phyloP scores from a whole-genome alignment of 2,888 invertebrate genomes.

The Micoletzkya japonica region DNA sequence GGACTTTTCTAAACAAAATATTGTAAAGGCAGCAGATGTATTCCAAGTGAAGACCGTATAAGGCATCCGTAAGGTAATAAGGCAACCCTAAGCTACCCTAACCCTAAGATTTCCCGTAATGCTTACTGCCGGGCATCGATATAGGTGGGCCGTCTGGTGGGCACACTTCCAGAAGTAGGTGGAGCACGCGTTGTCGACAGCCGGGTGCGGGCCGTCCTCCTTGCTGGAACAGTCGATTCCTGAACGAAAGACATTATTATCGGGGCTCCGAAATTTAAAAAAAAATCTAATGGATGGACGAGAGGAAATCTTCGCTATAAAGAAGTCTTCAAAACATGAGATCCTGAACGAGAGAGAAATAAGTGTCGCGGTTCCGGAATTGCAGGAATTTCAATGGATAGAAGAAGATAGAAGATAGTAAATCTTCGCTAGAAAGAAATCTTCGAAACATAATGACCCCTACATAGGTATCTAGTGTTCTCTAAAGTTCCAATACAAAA shows the following conservation, averaged over 20 bases:
- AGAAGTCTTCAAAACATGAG: too few species aligned
- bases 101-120: background rate
- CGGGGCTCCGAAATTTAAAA: background rate
- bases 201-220: constrained; percentile 7
- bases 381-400: too few species aligned
- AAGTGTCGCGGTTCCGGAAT: too few species aligned
- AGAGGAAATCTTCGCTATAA: too few species aligned
- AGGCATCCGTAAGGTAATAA: background rate
- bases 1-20: too few species aligned
- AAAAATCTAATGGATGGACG: too few species aligned
- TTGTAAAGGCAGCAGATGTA: too few species aligned
- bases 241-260: background rate
- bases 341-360: too few species aligned
- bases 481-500: too few species aligned
- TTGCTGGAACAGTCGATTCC: constrained; percentile 18
- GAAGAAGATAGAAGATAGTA: too few species aligned
- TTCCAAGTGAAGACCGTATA: background rate
- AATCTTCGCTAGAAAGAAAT: background rate
- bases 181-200: constrained; percentile 18
- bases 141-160: constrained; percentile 16
- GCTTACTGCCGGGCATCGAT: constrained; percentile 19
- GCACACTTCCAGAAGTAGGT: constrained; percentile 29
- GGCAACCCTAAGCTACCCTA: background rate
- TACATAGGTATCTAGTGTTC: too few species aligned
- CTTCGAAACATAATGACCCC: background rate